A percentile compares a stretch with the other conserved stretches of the same genome.
phyloP scores from a whole-genome alignment of 2,797 vertebrate genomes.

The Propithecus deckenii region DNA sequence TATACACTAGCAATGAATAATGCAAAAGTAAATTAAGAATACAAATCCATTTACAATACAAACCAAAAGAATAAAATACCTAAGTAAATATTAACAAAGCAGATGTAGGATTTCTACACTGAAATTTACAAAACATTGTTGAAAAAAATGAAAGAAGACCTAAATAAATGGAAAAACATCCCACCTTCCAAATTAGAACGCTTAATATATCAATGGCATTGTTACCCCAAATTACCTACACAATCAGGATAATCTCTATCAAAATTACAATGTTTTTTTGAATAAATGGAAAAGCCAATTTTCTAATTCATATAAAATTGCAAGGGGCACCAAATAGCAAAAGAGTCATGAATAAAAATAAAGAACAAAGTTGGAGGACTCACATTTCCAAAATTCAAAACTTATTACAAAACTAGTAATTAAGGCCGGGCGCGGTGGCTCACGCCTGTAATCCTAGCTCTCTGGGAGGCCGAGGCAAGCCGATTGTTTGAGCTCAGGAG shows the following conservation, averaged over 20 bases:
- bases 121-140: not conserved
- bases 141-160: not conserved
- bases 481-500: too few relatives aligned
- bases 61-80: not conserved
- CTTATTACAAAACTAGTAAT: not conserved
- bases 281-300: not conserved
- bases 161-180: not conserved
- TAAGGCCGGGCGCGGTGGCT: not conserved
- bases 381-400: not conserved
- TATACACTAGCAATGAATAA: not conserved
- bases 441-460: too few relatives aligned
- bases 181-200: not conserved
- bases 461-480: too few relatives aligned
- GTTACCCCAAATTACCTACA: not conserved
- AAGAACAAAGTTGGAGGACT: not conserved
- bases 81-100: not conserved
- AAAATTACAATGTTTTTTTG: not conserved
- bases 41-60: not conserved
- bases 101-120: not conserved
- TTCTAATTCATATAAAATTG: not conserved
- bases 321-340: not conserved
- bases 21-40: not conserved
- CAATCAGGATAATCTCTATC: not conserved
- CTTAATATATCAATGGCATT: not conserved
- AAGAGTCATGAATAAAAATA: not conserved